phyloP scores from a whole-genome alignment of 2,888 invertebrate species.

The Notodromas monacha region DNA sequence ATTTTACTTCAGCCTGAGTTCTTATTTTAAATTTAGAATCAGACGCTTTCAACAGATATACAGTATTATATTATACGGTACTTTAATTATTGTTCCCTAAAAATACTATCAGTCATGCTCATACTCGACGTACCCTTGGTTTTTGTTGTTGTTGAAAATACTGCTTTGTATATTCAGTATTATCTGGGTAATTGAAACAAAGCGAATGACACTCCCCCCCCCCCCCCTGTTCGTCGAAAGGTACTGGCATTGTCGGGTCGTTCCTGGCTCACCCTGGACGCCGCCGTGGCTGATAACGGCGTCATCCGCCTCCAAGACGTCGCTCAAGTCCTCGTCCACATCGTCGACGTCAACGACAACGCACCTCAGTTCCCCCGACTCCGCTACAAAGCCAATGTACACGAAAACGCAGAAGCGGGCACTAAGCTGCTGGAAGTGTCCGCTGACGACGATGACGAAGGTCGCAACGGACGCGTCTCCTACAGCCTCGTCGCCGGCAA shows the following conservation, averaged over 20 bases:
- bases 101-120: too few species aligned
- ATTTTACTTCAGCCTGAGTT: too few species aligned
- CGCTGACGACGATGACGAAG: conserved; percentile 57
- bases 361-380: conserved; percentile 45
- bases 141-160: too few species aligned
- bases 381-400: conserved; percentile 58
- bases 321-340: conserved; percentile 50
- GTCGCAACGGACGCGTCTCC: conserved; percentile 55
- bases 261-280: conserved; percentile 47
- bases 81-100: too few species aligned
- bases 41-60: too few species aligned
- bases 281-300: conserved; percentile 56
- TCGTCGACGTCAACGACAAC: conserved; percentile 72
- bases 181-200: too few species aligned
- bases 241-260: conserved; percentile 39
- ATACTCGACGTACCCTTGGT: too few species aligned
- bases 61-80: too few species aligned
- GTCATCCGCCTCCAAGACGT: conserved; percentile 35
- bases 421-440: conserved; percentile 53
- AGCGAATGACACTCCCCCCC: too few species aligned
- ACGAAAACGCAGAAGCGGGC: conserved; percentile 46
- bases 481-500: conserved; percentile 52
- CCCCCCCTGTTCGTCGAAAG: too few species aligned
- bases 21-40: too few species aligned
- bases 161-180: too few species aligned